Conservation (phyloP, 2,797 vertebrate genomes). For the Phoeniculus purpureus region DNA sequence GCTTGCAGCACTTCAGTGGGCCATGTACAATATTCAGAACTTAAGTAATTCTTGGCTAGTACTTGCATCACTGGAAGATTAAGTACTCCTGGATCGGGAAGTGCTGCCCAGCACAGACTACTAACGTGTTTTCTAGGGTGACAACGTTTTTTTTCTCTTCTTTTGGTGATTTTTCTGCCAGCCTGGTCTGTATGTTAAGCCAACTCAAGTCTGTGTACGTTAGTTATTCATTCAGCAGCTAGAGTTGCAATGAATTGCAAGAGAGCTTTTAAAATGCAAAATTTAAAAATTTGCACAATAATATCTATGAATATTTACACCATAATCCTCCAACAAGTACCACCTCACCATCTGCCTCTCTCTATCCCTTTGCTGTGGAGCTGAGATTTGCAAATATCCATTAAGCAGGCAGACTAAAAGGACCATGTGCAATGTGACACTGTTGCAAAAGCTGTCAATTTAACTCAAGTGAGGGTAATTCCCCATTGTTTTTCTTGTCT, state of each 20-base stretch:
- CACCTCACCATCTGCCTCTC: conserved; percentile 34
- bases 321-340: conserved; percentile 17
- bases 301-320: conserved; percentile 50
- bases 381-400: conserved; percentile 5
- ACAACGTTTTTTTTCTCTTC: background rate
- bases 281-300: conserved; percentile 51
- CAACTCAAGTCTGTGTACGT: background rate
- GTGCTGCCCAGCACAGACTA: background rate
- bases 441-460: conserved; percentile 39
- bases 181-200: background rate
- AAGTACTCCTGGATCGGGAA: background rate
- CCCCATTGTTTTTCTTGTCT: conserved; percentile 23
- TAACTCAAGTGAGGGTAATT: conserved; percentile 16
- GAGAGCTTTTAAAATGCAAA: conserved; percentile 23
- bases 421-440: conserved; percentile 7
- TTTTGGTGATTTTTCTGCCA: background rate
- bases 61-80: background rate
- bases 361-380: background rate
- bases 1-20: background rate
- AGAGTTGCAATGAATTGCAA: background rate
- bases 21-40: background rate
- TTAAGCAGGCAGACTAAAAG: conserved; percentile 36
- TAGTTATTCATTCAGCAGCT: background rate
- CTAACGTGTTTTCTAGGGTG: background rate
- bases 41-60: background rate